These are phyloP conservation scores for Megalopta genalis DNA, from an alignment of 1,140 invertebrate species.

Conservation along the genomic window DNA sequence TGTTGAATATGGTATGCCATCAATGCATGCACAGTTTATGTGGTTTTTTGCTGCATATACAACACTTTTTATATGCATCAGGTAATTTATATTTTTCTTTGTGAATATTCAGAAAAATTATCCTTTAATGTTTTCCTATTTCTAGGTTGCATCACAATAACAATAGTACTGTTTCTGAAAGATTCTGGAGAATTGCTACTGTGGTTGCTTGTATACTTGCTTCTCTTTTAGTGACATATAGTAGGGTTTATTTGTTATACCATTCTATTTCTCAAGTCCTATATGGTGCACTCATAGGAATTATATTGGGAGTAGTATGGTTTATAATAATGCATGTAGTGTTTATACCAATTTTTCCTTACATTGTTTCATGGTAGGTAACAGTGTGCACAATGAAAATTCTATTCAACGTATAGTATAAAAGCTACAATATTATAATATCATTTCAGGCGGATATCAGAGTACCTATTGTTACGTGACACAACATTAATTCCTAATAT, in stretches of 20 bases:
- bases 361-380: conserved; percentile 91
- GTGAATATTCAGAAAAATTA: neutral
- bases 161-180: conserved; percentile 87
- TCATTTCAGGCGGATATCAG: conserved; percentile 89
- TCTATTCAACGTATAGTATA: neutral
- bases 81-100: conserved; percentile 81
- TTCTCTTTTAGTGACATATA: conserved; percentile 84
- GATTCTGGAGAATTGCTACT: conserved; percentile 86
- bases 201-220: conserved; percentile 82
- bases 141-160: conserved; percentile 90
- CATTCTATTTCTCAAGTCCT: conserved; percentile 92
- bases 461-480: conserved; percentile 92
- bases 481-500: conserved; percentile 96
- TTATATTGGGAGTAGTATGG: conserved; percentile 86
- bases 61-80: conserved; percentile 91
- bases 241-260: conserved; percentile 92
- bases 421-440: conserved; percentile 63
- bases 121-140: conserved; percentile 62
- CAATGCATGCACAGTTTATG: conserved; percentile 94
- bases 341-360: conserved; percentile 92
- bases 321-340: conserved; percentile 89
- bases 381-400: conserved; percentile 22
- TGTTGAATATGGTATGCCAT: conserved; percentile 96
- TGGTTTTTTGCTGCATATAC: conserved; percentile 95
- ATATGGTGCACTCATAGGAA: conserved; percentile 87